Evolutionary conservation across 2,797 vertebrate genomes (phyloP).

Genomic region (Iguana delicatissima): DNA sequence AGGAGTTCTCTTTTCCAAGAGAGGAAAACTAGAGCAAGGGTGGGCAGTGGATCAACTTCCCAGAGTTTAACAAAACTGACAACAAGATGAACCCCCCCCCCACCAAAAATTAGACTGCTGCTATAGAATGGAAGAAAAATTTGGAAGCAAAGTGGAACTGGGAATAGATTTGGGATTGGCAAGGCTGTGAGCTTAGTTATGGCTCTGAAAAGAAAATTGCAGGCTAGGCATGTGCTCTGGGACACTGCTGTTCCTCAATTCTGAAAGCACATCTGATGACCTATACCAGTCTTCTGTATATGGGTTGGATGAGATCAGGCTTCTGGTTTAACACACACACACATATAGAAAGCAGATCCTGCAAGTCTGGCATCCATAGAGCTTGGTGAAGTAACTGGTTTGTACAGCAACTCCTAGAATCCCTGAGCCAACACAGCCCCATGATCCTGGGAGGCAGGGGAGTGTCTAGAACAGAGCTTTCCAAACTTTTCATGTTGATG

Average conservation of each 20-base stretch:
- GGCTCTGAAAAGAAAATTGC: not conserved
- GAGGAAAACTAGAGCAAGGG: not conserved
- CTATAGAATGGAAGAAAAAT: not conserved
- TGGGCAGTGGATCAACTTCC: not conserved
- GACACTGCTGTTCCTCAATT: not conserved
- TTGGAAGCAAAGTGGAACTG: not conserved
- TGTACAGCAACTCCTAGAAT: too few species aligned
- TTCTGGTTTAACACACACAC: not conserved
- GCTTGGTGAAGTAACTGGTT: too few species aligned
- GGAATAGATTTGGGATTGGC: not conserved
- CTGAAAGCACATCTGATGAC: not conserved
- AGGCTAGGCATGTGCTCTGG: not conserved
- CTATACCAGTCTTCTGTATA: not conserved
- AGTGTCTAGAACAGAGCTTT: too few species aligned
- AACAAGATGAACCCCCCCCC: not conserved
- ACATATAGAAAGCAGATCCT: not conserved
- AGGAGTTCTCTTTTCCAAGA: not conserved
- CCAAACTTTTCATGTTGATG: too few species aligned
- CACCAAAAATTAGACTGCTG: not conserved
- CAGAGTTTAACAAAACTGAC: not conserved
- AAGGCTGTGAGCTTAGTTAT: not conserved
- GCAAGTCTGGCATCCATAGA: not conserved
- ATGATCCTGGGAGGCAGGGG: too few species aligned
- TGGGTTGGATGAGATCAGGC: not conserved
- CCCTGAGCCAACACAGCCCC: too few species aligned